Evolutionary conservation across 2,797 vertebrate species (phyloP).

Genomic region (Gambusia yucatana): DNA sequence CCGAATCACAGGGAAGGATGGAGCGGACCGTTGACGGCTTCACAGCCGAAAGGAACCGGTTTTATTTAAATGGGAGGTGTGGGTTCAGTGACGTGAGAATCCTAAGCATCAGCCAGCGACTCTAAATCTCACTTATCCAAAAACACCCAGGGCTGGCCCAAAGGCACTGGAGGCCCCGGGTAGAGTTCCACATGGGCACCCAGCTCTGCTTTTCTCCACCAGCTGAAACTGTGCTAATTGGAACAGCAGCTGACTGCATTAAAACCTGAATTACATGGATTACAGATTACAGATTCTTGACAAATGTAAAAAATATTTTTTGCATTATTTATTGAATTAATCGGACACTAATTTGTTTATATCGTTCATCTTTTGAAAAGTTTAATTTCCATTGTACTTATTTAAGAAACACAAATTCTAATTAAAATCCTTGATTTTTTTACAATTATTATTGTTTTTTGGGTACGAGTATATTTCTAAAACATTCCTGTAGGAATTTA

Average conservation of each 20-base stretch:
- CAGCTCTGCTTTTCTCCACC: background rate
- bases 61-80: slow-evolving; percentile 34
- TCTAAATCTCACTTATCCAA: background rate
- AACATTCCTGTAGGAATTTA: background rate
- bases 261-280: background rate
- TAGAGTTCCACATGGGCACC: background rate
- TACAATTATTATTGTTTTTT: background rate
- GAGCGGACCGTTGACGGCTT: slow-evolving; percentile 52
- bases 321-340: background rate
- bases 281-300: background rate
- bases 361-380: background rate
- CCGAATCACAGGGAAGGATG: slow-evolving; percentile 49
- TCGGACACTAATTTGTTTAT: background rate
- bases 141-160: background rate
- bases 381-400: background rate
- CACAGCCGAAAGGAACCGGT: slow-evolving; percentile 62
- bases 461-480: background rate
- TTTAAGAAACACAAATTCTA: background rate
- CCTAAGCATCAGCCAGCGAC: background rate
- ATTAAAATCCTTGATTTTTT: background rate
- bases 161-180: background rate
- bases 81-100: background rate
- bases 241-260: background rate
- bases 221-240: background rate
- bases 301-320: background rate